phyloP scores from a whole-genome alignment of 2,888 invertebrate genomes.

The Craniophora ligustri region DNA sequence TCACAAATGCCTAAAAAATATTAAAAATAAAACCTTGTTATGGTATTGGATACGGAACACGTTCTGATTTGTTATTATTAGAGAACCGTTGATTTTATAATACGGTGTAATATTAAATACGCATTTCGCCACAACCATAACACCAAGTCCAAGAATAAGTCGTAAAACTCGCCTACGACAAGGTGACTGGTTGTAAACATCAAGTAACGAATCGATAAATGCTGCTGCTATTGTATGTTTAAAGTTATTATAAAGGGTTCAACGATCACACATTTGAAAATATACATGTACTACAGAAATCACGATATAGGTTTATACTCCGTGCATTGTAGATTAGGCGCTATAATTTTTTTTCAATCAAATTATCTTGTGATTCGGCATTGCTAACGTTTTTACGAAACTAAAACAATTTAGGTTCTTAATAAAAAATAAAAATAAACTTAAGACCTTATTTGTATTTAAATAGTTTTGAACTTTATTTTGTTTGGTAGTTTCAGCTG shows the following conservation, averaged over 20 bases:
- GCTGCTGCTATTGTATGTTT: conserved; percentile 49
- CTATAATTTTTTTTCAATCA: no score
- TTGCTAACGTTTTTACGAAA: no score
- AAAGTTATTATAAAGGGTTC: conserved; percentile 45
- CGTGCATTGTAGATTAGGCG: neutral
- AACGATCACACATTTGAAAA: conserved; percentile 1
- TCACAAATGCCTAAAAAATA: no score
- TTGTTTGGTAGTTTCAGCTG: no score
- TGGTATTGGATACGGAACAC: conserved; percentile 40
- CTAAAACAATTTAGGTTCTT: no score
- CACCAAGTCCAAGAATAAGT: conserved; percentile 67
- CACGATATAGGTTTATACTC: neutral
- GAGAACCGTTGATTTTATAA: conserved; percentile 68
- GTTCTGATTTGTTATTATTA: conserved; percentile 60
- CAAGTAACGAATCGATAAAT: conserved; percentile 66
- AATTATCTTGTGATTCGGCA: no score
- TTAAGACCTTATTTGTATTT: no score
- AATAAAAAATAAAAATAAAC: no score
- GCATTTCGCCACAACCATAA: conserved; percentile 55
- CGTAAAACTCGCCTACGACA: conserved; percentile 71
- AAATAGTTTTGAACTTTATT: no score
- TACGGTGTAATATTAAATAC: conserved; percentile 61
- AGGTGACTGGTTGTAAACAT: conserved; percentile 76
- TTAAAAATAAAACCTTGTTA: no score
- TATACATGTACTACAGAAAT: neutral